Base-by-base conservation (phyloP, 2,888 invertebrate species). In the Mesorhabditis belari region DNA sequence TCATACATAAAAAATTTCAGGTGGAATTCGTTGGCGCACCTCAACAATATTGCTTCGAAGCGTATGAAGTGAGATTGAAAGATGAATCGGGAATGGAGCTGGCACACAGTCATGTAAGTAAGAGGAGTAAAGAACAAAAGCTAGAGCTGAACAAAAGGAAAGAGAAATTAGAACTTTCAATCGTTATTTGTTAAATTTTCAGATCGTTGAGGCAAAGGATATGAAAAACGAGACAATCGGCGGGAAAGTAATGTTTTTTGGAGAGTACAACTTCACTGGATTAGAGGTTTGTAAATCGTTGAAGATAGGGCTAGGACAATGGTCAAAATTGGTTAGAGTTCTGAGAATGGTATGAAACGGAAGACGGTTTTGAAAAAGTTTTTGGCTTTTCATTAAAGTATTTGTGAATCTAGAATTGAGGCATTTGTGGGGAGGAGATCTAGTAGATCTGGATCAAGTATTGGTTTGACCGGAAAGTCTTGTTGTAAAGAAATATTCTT, bases 11-110 rank as follows among this genome's bases (percentile, higher is more conserved):
- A n/a, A n/a, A n/a, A n/a, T 35, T 35, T 35, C 76, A 79, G 55
- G 65, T 79, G 12, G 73, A 77, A 58, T 79, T 79, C 60, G 67
- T 78, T 27, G 79, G 76, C 3, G 79, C 79, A 0, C 79, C 79
- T 0, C 67, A 71, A 2, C 71, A 74, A 50, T 75, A 70, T 60
- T 79, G 79, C 61, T 78, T 79, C 62, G 79, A 79, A 54, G 70
- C 72, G 29, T 79, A 79, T 56, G 77, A 78, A 65, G 76, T 79
- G 4, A 76, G 79, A 2, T 66, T 79, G 5, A 62, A 79, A 25
- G 77, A 79, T 57, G 71, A 70, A 24, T 66, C 73, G 0, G 75
- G 75, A 1, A 63, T 76, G 27, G 74, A 75, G 27, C 62, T 75
- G 35, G 61, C 74, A 4, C 65, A 71, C 53, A 63, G 62, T 2